Percentiles rank a stretch among this genome's conserved stretches.
Conservation (phyloP, 2,888 invertebrate genomes). For the Cataglyphis albicans region DNA sequence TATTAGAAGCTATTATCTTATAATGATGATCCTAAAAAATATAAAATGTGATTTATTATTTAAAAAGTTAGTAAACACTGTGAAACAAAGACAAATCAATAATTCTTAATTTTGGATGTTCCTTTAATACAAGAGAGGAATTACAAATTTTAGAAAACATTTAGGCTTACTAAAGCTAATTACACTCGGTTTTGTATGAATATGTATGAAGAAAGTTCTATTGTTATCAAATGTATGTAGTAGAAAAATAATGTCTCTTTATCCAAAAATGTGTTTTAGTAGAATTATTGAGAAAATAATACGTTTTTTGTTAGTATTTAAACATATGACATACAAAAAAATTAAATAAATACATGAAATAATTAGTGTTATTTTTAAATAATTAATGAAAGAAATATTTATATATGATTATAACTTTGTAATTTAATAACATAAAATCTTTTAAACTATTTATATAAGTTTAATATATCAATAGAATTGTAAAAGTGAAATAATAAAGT, state of each 20-base stretch:
- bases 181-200: constrained; percentile 47
- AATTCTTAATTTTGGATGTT: constrained; percentile 29
- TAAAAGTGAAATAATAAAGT: background rate
- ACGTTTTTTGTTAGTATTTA: background rate
- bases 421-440: background rate
- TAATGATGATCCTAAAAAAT: background rate
- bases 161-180: constrained; percentile 60
- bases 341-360: constrained; percentile 9
- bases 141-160: constrained; percentile 69
- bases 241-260: constrained; percentile 69
- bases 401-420: background rate
- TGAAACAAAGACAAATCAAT: background rate
- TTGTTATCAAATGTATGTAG: constrained; percentile 44
- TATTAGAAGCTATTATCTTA: background rate
- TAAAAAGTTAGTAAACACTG: background rate
- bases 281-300: constrained; percentile 58
- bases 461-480: constrained; percentile 5
- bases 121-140: constrained; percentile 37
- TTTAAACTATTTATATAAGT: background rate
- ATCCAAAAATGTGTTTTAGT: constrained; percentile 45
- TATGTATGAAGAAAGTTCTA: constrained; percentile 53
- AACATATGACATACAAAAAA: background rate
- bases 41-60: background rate
- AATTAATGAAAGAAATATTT: background rate
- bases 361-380: background rate